Conservation (phyloP, 2,113 vertebrate genomes). For the Pyxicephalus adspersus region DNA sequence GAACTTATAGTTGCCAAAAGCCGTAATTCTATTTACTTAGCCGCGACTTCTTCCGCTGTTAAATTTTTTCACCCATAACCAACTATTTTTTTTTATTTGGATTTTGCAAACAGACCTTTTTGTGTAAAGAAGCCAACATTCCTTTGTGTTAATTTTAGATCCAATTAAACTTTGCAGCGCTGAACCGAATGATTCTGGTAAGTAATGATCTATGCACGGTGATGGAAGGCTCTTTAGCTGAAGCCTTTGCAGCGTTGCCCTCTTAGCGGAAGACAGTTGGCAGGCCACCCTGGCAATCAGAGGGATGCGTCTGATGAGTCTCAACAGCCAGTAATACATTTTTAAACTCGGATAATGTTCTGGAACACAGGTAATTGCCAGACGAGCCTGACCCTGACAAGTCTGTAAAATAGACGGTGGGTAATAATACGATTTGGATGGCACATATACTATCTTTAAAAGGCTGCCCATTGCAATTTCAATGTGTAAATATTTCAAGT, state of each 20-base stretch:
- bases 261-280: constrained; percentile 40
- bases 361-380: constrained; percentile 37
- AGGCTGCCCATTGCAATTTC: too few relatives aligned
- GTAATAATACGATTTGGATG: background rate
- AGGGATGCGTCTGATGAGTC: constrained; percentile 20
- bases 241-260: constrained; percentile 12
- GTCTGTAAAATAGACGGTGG: constrained; percentile 7
- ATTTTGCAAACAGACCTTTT: background rate
- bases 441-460: background rate
- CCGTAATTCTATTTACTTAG: constrained; percentile 30
- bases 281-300: constrained; percentile 26
- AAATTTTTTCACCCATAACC: constrained; percentile 32
- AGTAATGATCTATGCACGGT: constrained; percentile 52
- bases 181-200: constrained; percentile 47
- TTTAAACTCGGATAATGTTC: constrained; percentile 38
- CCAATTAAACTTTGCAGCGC: constrained; percentile 54
- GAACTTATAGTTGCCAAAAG: background rate
- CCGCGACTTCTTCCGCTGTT: background rate
- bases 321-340: constrained; percentile 38
- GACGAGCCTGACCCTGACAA: constrained; percentile 24
- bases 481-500: too few relatives aligned
- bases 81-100: background rate
- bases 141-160: constrained; percentile 51
- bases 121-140: background rate
- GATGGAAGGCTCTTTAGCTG: constrained; percentile 21